A percentile compares a stretch with the other conserved stretches of the same genome.
phyloP scores from a whole-genome alignment of 2,888 invertebrate species.

The Nomada lathburiana region DNA sequence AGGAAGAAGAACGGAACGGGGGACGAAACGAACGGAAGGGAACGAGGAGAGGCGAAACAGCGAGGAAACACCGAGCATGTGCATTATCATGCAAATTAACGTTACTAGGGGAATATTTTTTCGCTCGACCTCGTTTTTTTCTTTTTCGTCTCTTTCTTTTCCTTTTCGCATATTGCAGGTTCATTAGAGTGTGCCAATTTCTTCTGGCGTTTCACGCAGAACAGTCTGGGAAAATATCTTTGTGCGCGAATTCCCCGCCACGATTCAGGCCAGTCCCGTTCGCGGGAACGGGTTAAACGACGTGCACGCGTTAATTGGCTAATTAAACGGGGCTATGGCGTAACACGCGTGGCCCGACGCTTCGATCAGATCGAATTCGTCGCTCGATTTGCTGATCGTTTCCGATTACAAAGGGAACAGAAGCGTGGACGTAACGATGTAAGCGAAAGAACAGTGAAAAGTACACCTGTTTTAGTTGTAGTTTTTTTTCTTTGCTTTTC shows the following conservation, averaged over 20 bases:
- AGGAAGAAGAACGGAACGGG: neutral
- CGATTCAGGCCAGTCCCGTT: conserved; percentile 56
- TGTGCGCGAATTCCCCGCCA: conserved; percentile 48
- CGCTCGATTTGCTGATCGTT: neutral
- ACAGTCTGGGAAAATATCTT: conserved; percentile 56
- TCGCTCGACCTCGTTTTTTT: conserved; percentile 55
- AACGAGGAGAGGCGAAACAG: neutral
- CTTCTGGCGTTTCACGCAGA: conserved; percentile 33
- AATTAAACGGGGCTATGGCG: conserved; percentile 56
- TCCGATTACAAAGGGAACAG: neutral
- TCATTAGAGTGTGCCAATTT: conserved; percentile 66
- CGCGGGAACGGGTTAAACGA: conserved; percentile 51
- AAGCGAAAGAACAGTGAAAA: too few relatives aligned
- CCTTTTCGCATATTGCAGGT: conserved; percentile 26
- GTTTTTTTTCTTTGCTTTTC: too few relatives aligned
- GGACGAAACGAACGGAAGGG: conserved; percentile 7
- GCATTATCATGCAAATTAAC: conserved; percentile 63
- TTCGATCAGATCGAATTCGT: conserved; percentile 32
- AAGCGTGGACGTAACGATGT: neutral
- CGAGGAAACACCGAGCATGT: conserved; percentile 7
- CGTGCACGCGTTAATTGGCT: conserved; percentile 64
- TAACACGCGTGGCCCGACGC: conserved; percentile 29
- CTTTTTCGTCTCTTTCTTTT: neutral
- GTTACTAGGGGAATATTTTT: conserved; percentile 50
- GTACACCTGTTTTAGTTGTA: too few relatives aligned